Evolutionary conservation across 2,797 vertebrate species (phyloP).

Genomic region (Acanthornis magna): DNA sequence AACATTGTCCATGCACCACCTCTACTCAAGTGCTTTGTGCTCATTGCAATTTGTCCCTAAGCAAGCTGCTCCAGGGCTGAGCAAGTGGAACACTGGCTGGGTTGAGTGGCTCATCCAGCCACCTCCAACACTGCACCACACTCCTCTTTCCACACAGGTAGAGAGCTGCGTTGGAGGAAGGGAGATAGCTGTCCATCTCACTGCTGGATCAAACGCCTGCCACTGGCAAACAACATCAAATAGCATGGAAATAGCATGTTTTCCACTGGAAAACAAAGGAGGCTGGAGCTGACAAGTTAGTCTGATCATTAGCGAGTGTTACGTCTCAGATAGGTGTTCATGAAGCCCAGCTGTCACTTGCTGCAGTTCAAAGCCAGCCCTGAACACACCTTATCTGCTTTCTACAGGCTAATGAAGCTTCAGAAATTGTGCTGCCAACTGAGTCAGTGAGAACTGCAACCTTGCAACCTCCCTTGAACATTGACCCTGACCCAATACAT

Average conservation of each 20-base stretch:
- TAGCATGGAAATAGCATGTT: not conserved
- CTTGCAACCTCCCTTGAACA: not conserved
- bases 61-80: not conserved
- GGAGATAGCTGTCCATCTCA: not conserved
- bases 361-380: not conserved
- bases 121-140: not conserved
- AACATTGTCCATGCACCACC: not conserved
- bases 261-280: conserved; percentile 12
- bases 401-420: not conserved
- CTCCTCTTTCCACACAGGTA: not conserved
- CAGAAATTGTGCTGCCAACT: not conserved
- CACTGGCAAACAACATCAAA: not conserved
- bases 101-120: not conserved
- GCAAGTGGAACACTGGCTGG: not conserved
- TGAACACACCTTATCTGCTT: not conserved
- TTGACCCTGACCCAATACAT: not conserved
- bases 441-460: not conserved
- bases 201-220: not conserved
- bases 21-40: not conserved
- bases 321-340: not conserved
- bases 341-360: not conserved
- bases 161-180: not conserved
- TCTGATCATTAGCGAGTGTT: not conserved
- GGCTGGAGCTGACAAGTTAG: not conserved
- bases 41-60: not conserved